Evolutionary conservation across 2,888 invertebrate species (phyloP).

Genomic region (Polylopha cassiicola): DNA sequence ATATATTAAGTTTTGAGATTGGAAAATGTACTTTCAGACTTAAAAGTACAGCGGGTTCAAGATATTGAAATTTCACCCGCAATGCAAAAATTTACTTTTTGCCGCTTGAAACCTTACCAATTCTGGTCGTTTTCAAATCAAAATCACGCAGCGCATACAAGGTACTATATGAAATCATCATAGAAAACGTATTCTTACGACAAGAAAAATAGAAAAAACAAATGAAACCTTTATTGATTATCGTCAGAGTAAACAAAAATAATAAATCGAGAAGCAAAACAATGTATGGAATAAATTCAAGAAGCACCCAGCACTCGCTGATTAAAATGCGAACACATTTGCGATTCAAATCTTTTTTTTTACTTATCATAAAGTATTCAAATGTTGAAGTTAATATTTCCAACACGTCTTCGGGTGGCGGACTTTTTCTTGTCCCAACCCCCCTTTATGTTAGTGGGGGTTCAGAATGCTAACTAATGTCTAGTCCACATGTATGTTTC

Average conservation of each 20-base stretch:
- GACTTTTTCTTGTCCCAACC: constrained; percentile 32
- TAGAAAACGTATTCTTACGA: constrained; percentile 1
- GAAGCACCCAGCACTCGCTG: constrained; percentile 42
- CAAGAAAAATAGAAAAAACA: background rate
- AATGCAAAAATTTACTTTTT: too few species aligned
- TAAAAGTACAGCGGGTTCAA: too few species aligned
- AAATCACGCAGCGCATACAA: too few species aligned
- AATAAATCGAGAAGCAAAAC: constrained; percentile 24
- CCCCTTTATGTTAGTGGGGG: constrained; percentile 16
- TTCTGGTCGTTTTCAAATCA: too few species aligned
- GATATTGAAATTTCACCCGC: too few species aligned
- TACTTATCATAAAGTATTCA: constrained; percentile 75
- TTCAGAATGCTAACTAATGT: too few species aligned
- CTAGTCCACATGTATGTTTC: too few species aligned
- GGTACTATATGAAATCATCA: too few species aligned
- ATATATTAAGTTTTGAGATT: too few species aligned
- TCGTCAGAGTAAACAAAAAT: constrained; percentile 10
- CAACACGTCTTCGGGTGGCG: constrained; percentile 58
- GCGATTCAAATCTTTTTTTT: constrained; percentile 72
- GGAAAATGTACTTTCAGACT: too few species aligned
- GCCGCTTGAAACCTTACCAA: too few species aligned
- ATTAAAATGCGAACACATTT: constrained; percentile 73
- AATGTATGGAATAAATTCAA: constrained; percentile 30
- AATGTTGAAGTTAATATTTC: constrained; percentile 70
- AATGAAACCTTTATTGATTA: too few species aligned